Evolutionary conservation across 2,888 invertebrate genomes (phyloP), one percentile per base, ranked within the genome.

Genomic region (Hermaeophaga mercurialis): DNA sequence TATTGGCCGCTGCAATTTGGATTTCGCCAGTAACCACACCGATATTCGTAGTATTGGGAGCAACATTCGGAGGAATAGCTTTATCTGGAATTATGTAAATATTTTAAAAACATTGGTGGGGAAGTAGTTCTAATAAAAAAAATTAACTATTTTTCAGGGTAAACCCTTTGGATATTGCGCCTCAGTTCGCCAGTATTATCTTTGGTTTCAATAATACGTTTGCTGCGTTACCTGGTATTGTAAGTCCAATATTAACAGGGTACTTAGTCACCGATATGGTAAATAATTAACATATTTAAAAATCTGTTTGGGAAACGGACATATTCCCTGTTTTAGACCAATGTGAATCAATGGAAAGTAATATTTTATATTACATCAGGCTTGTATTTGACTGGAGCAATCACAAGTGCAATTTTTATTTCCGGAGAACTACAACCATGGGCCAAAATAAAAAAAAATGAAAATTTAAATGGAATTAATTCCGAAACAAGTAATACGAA

Each of bases 1-100:
- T 94, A 89, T 80, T 91, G 50, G 80, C 85, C 0, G 90, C 93
- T n/a, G 91, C 91, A 2, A 90, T 88, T 70, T 79, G 89, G 0
- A 75, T 84, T 22, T 81, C 86, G 1, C 83, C 89, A n/a, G 12
- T 45, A 1, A 54, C 36, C n/a, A 48, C 53, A 7, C 49, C 56
- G 5, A 48, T 45, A 17, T 55, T 22, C 24, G 7, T 59, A 11
- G 43, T 44, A 8, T 7, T 56, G 7, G 48, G 47, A 5, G 48
- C 38, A 7, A 34, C 36, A 1, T 49, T 19, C 22, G 56, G 53
- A 31, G 59, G 48, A 11, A 15, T 44, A n/a, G 24, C 48, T 3
- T 39, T 53, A 14, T 44, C 48, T 9, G 56, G 52, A 11, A 46
- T 56, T 17, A n/a, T 24, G 59, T 59, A 34, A 44, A 33, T 48